These are phyloP conservation scores for Plecotus auritus DNA, from an alignment of 2,113 vertebrate genomes.

Conservation along the genomic window DNA sequence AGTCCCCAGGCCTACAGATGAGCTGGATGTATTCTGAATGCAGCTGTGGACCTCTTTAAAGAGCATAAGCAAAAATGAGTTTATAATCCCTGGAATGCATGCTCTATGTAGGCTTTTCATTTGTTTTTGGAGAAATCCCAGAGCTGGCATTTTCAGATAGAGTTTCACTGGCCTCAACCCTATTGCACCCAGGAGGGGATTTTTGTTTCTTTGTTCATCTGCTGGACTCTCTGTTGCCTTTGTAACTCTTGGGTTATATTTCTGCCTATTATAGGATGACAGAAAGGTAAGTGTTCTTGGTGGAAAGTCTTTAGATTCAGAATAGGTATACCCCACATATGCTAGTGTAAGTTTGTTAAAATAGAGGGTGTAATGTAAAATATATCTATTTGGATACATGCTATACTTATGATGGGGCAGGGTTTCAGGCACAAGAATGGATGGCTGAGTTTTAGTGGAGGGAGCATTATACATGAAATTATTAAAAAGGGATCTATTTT, in stretches of 20 bases:
- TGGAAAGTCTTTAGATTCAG: slow-evolving; percentile 2
- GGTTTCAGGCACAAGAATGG: neutral
- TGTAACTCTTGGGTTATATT: slow-evolving; percentile 55
- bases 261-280: slow-evolving; percentile 14
- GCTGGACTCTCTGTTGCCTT: slow-evolving; percentile 9
- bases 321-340: neutral
- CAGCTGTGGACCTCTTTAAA: slow-evolving; percentile 74
- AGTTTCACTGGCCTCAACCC: slow-evolving; percentile 57
- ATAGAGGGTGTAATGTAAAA: neutral
- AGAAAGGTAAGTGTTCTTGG: neutral
- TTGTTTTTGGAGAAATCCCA: slow-evolving; percentile 69
- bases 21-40: slow-evolving; percentile 69
- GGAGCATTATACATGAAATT: neutral
- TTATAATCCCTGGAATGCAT: slow-evolving; percentile 71
- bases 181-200: neutral
- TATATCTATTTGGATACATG: neutral
- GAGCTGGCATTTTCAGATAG: slow-evolving; percentile 67
- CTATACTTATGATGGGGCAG: neutral
- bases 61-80: slow-evolving; percentile 66
- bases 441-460: slow-evolving; percentile 3
- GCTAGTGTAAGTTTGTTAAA: neutral
- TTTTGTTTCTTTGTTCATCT: slow-evolving; percentile 55
- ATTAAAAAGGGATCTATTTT: neutral
- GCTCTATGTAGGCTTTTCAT: slow-evolving; percentile 67
- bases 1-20: slow-evolving; percentile 62